A percentile compares a stretch with the other conserved stretches of the same genome.
Conservation (phyloP, 2,888 invertebrate species). For the Epinotia ramella region DNA sequence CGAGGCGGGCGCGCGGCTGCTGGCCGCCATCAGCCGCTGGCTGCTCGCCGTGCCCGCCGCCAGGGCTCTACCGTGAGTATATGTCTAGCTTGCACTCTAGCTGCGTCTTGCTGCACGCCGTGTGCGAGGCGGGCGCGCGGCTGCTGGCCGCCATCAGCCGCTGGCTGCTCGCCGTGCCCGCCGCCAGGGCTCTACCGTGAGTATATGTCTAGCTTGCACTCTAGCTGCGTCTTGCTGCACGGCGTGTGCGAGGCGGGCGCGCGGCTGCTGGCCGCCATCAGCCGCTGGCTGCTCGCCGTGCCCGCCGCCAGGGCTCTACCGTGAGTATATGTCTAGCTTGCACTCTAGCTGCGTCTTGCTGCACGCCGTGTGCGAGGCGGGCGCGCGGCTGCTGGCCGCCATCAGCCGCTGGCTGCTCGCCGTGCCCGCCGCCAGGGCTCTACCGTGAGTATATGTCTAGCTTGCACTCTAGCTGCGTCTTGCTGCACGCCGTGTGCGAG, state of each 20-base stretch:
- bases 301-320: constrained; percentile 92
- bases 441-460: constrained; percentile 84
- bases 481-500: constrained; percentile 97
- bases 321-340: constrained; percentile 69
- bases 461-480: no score
- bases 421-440: constrained; percentile 91
- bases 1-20: constrained; percentile 96
- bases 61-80: constrained; percentile 89
- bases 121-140: constrained; percentile 97
- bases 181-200: constrained; percentile 92
- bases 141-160: constrained; percentile 95
- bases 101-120: constrained; percentile 89
- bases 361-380: constrained; percentile 98
- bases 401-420: constrained; percentile 96
- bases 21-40: constrained; percentile 97
- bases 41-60: constrained; percentile 93
- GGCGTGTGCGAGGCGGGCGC: constrained; percentile 98
- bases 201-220: constrained; percentile 45
- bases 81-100: not conserved
- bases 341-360: constrained; percentile 65
- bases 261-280: constrained; percentile 94
- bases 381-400: constrained; percentile 95
- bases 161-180: constrained; percentile 94
- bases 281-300: constrained; percentile 95
- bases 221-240: constrained; percentile 84